phyloP scores from a whole-genome alignment of 2,888 invertebrate species.

The Myathropa florea region DNA sequence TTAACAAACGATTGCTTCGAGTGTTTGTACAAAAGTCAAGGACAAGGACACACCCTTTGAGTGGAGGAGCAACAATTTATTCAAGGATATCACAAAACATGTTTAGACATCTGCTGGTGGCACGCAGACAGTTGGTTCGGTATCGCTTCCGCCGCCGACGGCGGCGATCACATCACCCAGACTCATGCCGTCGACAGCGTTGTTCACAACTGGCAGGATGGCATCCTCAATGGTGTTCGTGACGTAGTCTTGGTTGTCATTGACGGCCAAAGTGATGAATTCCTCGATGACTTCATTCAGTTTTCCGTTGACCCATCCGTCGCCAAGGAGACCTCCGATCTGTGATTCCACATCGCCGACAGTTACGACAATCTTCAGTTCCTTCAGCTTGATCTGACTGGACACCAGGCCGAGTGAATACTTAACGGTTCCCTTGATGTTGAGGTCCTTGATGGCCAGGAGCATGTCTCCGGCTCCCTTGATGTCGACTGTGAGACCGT shows the following conservation, averaged over 20 bases:
- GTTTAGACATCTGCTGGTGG: slow-evolving; percentile 39
- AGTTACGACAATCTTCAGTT: slow-evolving; percentile 71
- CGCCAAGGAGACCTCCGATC: slow-evolving; percentile 75
- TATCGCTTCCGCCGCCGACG: slow-evolving; percentile 71
- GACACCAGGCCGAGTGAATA: slow-evolving; percentile 75
- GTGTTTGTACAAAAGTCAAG: too few species aligned
- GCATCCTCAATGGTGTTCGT: slow-evolving; percentile 72
- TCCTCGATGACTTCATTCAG: slow-evolving; percentile 77
- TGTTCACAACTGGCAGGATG: slow-evolving; percentile 74
- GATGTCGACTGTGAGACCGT: slow-evolving; percentile 76
- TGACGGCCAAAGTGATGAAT: slow-evolving; percentile 74
- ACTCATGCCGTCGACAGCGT: slow-evolving; percentile 73
- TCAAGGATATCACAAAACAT: not conserved
- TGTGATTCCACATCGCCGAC: slow-evolving; percentile 75
- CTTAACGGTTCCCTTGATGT: slow-evolving; percentile 74
- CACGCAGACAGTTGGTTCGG: slow-evolving; percentile 23
- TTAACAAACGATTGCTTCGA: too few species aligned
- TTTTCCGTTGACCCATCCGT: slow-evolving; percentile 74
- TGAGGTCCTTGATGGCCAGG: slow-evolving; percentile 75
- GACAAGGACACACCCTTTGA: too few species aligned
- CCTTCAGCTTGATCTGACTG: slow-evolving; percentile 75
- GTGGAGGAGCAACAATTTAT: not conserved
- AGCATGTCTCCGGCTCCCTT: slow-evolving; percentile 76
- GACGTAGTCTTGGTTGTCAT: slow-evolving; percentile 76
- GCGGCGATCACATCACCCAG: slow-evolving; percentile 74